Evolutionary conservation across 64 coral and sea anemone species (phyloP).

Genomic region (Trachythela sp.): DNA sequence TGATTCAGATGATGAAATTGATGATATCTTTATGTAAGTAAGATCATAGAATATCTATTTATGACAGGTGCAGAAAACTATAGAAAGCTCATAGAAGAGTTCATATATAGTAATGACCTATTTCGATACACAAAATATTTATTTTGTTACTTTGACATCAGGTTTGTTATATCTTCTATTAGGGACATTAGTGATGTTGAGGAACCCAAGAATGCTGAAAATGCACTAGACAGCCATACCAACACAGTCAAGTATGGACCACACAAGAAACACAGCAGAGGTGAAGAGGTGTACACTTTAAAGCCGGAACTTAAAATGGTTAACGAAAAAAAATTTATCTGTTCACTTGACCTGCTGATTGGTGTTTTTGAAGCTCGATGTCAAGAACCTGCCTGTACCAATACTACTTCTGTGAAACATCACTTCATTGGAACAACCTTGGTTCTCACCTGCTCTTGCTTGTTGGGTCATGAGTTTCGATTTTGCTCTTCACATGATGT

Average conservation of each 20-base stretch:
- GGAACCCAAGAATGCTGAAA: constrained; percentile 10
- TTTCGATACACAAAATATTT: too few relatives aligned
- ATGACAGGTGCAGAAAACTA: too few relatives aligned
- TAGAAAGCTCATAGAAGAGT: too few relatives aligned
- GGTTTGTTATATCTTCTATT: too few relatives aligned
- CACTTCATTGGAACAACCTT: constrained; percentile 33
- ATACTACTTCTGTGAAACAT: constrained; percentile 18
- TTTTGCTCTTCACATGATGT: constrained; percentile 40
- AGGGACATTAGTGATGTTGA: not conserved
- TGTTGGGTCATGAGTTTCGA: constrained; percentile 31
- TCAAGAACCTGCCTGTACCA: constrained; percentile 14
- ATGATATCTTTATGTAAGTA: too few relatives aligned
- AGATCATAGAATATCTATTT: too few relatives aligned
- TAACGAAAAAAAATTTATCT: constrained; percentile 44
- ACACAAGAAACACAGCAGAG: constrained; percentile 20
- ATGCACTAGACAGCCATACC: not conserved
- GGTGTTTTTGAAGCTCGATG: constrained; percentile 31
- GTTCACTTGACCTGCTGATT: constrained; percentile 33
- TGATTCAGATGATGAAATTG: too few relatives aligned
- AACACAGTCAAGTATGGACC: not conserved
- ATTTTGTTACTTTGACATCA: too few relatives aligned
- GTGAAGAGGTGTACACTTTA: constrained; percentile 27
- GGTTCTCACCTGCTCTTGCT: constrained; percentile 24
- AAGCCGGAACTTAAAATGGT: constrained; percentile 27
- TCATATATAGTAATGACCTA: too few relatives aligned